Conservation (phyloP, 2,113 vertebrate species). For the Fukomys damarensis region DNA sequence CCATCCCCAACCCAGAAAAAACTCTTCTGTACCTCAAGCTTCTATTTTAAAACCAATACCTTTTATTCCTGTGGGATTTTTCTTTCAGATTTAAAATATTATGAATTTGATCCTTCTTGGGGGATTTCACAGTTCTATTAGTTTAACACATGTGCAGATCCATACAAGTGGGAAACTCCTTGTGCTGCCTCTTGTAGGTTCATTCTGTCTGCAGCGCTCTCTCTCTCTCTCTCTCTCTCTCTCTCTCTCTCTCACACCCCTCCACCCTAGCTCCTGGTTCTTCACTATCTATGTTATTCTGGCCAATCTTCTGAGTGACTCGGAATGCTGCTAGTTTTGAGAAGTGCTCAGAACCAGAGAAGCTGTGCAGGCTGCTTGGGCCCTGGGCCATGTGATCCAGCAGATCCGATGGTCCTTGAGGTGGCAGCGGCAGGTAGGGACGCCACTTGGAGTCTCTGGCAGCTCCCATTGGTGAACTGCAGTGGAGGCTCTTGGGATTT, state of each 20-base stretch:
- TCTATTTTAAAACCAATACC: conserved; percentile 58
- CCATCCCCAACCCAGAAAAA: conserved; percentile 23
- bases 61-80: conserved; percentile 31
- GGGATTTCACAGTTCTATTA: neutral
- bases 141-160: neutral
- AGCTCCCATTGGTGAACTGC: neutral
- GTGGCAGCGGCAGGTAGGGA: neutral
- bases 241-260: too few relatives aligned
- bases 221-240: too few relatives aligned
- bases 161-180: neutral
- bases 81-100: conserved; percentile 1
- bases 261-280: neutral
- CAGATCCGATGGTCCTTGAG: neutral
- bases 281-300: neutral
- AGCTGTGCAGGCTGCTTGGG: neutral
- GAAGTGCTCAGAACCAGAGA: neutral
- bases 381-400: neutral
- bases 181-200: neutral
- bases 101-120: neutral
- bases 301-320: neutral
- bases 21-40: neutral
- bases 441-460: neutral
- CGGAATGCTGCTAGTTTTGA: neutral
- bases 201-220: neutral
- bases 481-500: neutral